Conservation (phyloP, 2,113 vertebrate genomes). For the Hystrix cristata region DNA sequence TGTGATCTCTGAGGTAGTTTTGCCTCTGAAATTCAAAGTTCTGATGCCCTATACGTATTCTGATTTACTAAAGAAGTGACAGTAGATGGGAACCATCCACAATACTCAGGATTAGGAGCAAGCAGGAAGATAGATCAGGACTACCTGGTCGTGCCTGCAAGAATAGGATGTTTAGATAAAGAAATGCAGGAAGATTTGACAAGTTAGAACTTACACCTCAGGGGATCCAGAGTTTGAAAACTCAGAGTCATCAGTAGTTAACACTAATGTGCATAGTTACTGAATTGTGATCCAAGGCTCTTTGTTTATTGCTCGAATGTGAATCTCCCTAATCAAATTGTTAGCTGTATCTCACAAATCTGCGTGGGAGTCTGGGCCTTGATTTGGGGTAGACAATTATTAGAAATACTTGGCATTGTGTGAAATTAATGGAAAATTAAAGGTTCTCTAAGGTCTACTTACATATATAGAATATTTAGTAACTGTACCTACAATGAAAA, state of each 20-base stretch:
- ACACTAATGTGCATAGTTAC: no score
- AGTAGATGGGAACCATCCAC: not conserved
- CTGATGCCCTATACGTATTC: not conserved
- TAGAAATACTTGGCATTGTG: not conserved
- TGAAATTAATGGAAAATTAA: not conserved
- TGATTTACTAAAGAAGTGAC: not conserved
- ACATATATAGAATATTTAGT: not conserved
- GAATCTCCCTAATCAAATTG: not conserved
- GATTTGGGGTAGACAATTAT: not conserved
- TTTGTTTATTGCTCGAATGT: not conserved
- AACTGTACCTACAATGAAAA: conserved; percentile 12
- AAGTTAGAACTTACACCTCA: not conserved
- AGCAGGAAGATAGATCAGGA: not conserved
- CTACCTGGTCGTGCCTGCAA: not conserved
- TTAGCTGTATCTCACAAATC: not conserved
- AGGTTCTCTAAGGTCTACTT: not conserved
- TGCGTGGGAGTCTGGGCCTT: not conserved
- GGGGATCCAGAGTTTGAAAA: not conserved
- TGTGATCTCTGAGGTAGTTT: not conserved
- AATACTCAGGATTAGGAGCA: not conserved
- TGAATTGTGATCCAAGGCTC: not conserved
- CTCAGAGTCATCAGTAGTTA: not conserved
- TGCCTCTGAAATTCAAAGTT: not conserved
- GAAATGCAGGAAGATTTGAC: not conserved
- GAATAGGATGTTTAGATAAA: not conserved